Base-by-base conservation (phyloP, 2,888 invertebrate genomes). In the Xylophagus ater region DNA sequence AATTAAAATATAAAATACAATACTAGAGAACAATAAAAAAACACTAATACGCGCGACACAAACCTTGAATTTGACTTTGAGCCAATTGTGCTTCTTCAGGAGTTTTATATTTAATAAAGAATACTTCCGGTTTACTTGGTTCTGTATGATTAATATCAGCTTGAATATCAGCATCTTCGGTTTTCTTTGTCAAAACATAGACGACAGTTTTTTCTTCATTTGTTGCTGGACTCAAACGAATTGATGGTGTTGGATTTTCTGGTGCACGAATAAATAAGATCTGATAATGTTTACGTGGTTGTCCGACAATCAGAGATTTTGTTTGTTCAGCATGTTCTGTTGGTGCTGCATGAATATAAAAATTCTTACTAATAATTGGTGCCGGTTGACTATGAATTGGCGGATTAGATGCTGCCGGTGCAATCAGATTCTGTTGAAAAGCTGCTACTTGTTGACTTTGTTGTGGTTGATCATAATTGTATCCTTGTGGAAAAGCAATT, bases 291-390 rank as follows among this genome's bases (percentile, higher is more conserved):
- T 42, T 42, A 15, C 30, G 42, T 20, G 42, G 30, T 10, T 31
- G 34, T 15, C 45, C 46, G n/a, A 49, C 34, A 2, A 56, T 53
- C 8, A 45, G 21, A 20, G 37, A 34, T 9, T 45, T 24, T 8
- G 35, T 28, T 24, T 30, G 52, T 26, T 47, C 41, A 23, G 47
- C 46, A 18, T 32, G 38, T 19, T 48, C 47, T 24, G 47, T 46
- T n/a, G 49, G 49, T 6, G 48, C 46, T 17, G 45, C 46, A 41
- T 48, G 47, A 17, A 48, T 42, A 26, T 48, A 48, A 17, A 50
- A 43, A 25, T 46, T 28, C 21, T 50, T 50, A 2, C 46, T 47
- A 10, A 50, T 20, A 10, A 43, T 33, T 35, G 48, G 47, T 24
- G 33, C 29, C 2, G n/a, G n/a, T n/a, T n/a, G n/a, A n/a, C n/a